Evolutionary conservation across 2,797 vertebrate genomes (phyloP).

Genomic region (Anguilla anguilla): DNA sequence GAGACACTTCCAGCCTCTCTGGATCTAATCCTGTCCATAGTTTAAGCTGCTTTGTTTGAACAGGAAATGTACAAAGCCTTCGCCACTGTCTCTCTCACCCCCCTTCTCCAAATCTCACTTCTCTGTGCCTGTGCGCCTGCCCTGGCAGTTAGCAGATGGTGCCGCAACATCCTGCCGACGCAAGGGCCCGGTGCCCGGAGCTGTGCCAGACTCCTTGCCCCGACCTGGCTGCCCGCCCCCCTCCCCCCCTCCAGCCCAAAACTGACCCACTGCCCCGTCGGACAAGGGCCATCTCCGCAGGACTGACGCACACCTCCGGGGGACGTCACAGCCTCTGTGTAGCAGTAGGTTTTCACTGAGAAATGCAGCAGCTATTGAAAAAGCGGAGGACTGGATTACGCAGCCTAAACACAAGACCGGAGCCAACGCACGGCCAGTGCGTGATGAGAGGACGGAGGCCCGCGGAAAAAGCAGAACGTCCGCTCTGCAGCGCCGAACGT

Average conservation of each 20-base stretch:
- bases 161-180: conserved; percentile 32
- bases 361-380: neutral
- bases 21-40: conserved; percentile 7
- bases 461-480: neutral
- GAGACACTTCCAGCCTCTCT: conserved; percentile 25
- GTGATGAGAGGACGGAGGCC: neutral
- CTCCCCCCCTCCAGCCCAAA: neutral
- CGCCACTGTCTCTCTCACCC: conserved; percentile 32
- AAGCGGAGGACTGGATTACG: neutral
- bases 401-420: neutral
- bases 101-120: conserved; percentile 29
- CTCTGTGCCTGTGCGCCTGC: conserved; percentile 22
- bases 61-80: conserved; percentile 53
- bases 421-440: too few relatives aligned
- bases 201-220: neutral
- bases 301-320: neutral
- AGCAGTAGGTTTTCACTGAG: neutral
- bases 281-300: neutral
- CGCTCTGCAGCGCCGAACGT: neutral
- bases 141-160: conserved; percentile 38
- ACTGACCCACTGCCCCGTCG: neutral
- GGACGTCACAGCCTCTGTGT: neutral
- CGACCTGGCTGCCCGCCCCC: conserved; percentile 13
- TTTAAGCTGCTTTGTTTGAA: conserved; percentile 45
- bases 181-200: conserved; percentile 44